Percentiles rank a stretch among this genome's conserved stretches.
These are phyloP conservation scores for Astropecten irregularis DNA, from an alignment of 53 echinoderm and acorn worm species.

Conservation along the genomic window DNA sequence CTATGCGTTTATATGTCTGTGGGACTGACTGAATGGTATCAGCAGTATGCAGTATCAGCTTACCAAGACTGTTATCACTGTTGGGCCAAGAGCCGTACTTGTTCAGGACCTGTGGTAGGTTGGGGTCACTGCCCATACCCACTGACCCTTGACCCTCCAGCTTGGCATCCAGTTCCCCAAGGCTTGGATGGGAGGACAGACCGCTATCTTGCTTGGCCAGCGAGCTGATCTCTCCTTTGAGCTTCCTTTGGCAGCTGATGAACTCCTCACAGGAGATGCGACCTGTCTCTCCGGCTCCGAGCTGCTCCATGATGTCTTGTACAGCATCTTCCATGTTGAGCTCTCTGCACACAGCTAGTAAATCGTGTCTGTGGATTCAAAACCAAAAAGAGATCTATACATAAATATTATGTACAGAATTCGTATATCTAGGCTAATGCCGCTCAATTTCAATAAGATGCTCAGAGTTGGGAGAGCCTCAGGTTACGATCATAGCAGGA, in stretches of 20 bases:
- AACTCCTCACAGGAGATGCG: constrained; percentile 83
- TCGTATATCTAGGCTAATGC: background rate
- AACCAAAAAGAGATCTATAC: background rate
- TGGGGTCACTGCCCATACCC: constrained; percentile 74
- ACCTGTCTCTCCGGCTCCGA: constrained; percentile 78
- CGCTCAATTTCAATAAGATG: too few species aligned
- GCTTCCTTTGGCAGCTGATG: constrained; percentile 71
- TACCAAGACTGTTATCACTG: constrained; percentile 92
- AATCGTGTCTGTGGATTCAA: constrained; percentile 67
- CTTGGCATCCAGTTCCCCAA: constrained; percentile 49
- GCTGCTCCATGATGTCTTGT: constrained; percentile 87
- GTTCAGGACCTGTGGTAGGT: constrained; percentile 64
- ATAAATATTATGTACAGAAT: background rate
- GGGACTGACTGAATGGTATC: too few species aligned
- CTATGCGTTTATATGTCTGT: too few species aligned
- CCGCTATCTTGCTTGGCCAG: constrained; percentile 47
- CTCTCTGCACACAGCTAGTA: constrained; percentile 74
- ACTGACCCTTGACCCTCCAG: constrained; percentile 60
- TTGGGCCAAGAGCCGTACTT: constrained; percentile 86
- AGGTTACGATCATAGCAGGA: too few species aligned
- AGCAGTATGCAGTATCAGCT: too few species aligned
- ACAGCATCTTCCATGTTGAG: constrained; percentile 85
- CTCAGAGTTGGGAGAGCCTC: too few species aligned
- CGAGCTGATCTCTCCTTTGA: constrained; percentile 75
- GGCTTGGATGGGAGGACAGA: constrained; percentile 14